Base-by-base conservation (phyloP, 2,113 vertebrate species). In the Paratilapia polleni region DNA sequence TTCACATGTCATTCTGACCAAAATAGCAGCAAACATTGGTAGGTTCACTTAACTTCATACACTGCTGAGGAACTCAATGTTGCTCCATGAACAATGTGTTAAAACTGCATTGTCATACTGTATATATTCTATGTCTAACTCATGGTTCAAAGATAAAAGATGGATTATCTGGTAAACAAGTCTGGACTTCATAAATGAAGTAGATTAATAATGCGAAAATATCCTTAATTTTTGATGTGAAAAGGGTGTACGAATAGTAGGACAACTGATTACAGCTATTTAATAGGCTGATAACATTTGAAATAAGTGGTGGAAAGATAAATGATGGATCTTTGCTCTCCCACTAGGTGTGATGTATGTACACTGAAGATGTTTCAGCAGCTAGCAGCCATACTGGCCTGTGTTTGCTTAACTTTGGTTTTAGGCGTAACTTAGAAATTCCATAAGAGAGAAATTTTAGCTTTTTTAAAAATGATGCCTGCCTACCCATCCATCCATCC, bases 351-450 rank as follows among this genome's bases (percentile, higher is more conserved):
- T 4, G 8, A 49, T 17, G 47, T 6, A 17, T 17, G 5, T 17
- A 17, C 3, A 2, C 17, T 54, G 52, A 54, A 8, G 17, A 26
- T 13, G 5, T 34, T 24, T 20, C 17, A 61, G 22, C 63, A 31
- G 47, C n/a, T 36, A 70, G 12, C 22, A 78, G 19, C 20, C 41
- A 70, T 1, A 17, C 31, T 11, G 11, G 20, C 9, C 2, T 22
- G 87, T 22, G 87, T 81, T 90, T 88, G 81, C 88, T 90, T 81
- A 77, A 85, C 84, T 92, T 94, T 91, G 89, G 85, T 89, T 88
- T 84, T 80, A 22, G 31, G 49, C 26, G 6, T 2, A 22, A 3
- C n/a, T 81, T 17, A 34, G 54, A 59, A 58, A 38, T 19, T 49
- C 2, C 5, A 11, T 13, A 9, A 62, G 31, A 36, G 36, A 63